Percentiles rank a stretch among this genome's conserved stretches.
Conservation (phyloP, 2,113 vertebrate genomes). For the Albula glossodonta region DNA sequence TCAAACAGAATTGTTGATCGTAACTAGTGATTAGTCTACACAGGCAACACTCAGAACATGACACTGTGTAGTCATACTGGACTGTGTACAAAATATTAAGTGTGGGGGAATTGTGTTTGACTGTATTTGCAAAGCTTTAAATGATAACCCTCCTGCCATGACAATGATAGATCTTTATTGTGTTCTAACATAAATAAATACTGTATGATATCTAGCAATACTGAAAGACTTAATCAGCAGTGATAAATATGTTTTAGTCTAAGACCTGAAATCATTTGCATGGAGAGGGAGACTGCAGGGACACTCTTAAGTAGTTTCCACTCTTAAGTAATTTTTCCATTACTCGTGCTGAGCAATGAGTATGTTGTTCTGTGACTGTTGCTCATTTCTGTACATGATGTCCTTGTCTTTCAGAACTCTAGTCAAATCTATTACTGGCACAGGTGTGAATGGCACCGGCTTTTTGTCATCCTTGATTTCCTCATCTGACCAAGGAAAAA, state of each 20-base stretch:
- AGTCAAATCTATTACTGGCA: not conserved
- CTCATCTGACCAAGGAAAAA: not conserved
- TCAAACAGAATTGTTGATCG: not conserved
- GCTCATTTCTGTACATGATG: not conserved
- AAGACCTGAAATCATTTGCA: not conserved
- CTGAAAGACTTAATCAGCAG: not conserved
- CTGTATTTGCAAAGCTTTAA: no score
- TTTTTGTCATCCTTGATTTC: not conserved
- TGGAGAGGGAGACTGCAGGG: not conserved
- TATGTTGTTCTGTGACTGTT: not conserved
- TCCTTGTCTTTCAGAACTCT: not conserved
- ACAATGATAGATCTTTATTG: not conserved
- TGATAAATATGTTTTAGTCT: not conserved
- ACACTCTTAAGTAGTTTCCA: not conserved
- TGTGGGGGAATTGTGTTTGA: not conserved
- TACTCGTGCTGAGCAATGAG: not conserved
- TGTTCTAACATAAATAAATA: not conserved
- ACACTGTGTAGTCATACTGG: not conserved
- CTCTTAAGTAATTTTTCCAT: not conserved
- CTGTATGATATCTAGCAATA: not conserved
- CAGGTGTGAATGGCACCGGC: not conserved
- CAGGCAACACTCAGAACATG: not conserved
- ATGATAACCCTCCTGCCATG: not conserved
- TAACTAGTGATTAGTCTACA: not conserved
- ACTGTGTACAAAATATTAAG: not conserved